Conservation (phyloP, 2,797 vertebrate genomes). For the Chelon auratus region DNA sequence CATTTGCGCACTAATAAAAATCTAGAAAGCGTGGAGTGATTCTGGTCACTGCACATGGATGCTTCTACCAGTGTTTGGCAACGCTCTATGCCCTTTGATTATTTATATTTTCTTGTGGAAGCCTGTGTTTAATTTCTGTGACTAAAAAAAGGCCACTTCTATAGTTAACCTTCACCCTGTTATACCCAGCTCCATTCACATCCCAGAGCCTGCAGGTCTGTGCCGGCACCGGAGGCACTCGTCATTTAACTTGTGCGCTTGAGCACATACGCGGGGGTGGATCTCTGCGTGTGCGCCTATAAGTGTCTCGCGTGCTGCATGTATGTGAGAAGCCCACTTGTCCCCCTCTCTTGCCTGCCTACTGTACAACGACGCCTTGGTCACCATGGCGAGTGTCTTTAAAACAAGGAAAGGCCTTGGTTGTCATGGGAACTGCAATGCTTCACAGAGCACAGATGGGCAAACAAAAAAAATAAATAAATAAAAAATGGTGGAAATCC, state of each 20-base stretch:
- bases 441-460: slow-evolving; percentile 52
- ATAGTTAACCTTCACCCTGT: slow-evolving; percentile 18
- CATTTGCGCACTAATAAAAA: too few species aligned
- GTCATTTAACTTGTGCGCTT: slow-evolving; percentile 18
- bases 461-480: background rate
- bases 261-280: slow-evolving; percentile 5
- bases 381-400: slow-evolving; percentile 66
- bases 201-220: slow-evolving; percentile 29
- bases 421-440: slow-evolving; percentile 81
- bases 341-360: slow-evolving; percentile 9
- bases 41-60: too few species aligned
- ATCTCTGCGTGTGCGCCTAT: background rate
- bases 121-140: too few species aligned
- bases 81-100: too few species aligned
- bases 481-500: slow-evolving; percentile 26
- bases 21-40: too few species aligned
- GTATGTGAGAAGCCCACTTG: slow-evolving; percentile 1
- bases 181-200: slow-evolving; percentile 12
- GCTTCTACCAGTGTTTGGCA: too few species aligned
- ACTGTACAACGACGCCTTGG: slow-evolving; percentile 38
- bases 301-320: background rate
- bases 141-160: background rate
- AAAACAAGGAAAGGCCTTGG: slow-evolving; percentile 78
- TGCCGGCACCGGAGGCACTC: slow-evolving; percentile 29
- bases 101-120: too few species aligned